A percentile compares a stretch with the other conserved stretches of the same genome.
phyloP scores from a whole-genome alignment of 2,888 invertebrate species.

The Gastracanthus pulcherrimus region DNA sequence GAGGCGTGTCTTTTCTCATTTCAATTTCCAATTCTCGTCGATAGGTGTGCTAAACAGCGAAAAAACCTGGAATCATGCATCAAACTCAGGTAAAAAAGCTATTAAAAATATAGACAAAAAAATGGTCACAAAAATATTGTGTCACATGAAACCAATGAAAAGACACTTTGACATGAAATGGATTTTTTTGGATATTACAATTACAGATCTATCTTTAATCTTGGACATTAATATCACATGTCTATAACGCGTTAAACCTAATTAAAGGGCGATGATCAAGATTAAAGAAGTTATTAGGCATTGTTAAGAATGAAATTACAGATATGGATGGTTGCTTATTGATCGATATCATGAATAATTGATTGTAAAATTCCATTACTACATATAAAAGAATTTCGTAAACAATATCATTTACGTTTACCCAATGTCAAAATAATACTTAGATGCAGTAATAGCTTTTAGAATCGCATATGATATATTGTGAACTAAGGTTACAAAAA shows the following conservation, averaged over 20 bases:
- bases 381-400: not conserved
- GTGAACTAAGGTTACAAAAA: slow-evolving; percentile 74
- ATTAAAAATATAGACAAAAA: slow-evolving; percentile 52
- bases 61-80: slow-evolving; percentile 76
- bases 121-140: slow-evolving; percentile 50
- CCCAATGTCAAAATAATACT: not conserved
- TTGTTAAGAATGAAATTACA: slow-evolving; percentile 55
- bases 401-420: not conserved
- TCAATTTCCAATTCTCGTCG: slow-evolving; percentile 45
- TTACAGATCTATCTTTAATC: slow-evolving; percentile 43
- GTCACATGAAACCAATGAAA: slow-evolving; percentile 48
- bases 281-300: slow-evolving; percentile 56
- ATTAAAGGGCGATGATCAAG: slow-evolving; percentile 49
- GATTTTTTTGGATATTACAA: slow-evolving; percentile 10
- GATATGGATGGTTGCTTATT: slow-evolving; percentile 47
- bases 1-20: slow-evolving; percentile 45
- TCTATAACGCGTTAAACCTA: slow-evolving; percentile 36
- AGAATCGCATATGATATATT: slow-evolving; percentile 44
- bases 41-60: slow-evolving; percentile 64
- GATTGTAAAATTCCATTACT: slow-evolving; percentile 44
- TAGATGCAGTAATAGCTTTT: slow-evolving; percentile 29
- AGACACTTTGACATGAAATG: slow-evolving; percentile 40
- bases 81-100: slow-evolving; percentile 67
- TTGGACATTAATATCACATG: slow-evolving; percentile 47
- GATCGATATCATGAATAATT: slow-evolving; percentile 43